Conservation (phyloP, 2,888 invertebrate species). For the Eustalomyia histrio region DNA sequence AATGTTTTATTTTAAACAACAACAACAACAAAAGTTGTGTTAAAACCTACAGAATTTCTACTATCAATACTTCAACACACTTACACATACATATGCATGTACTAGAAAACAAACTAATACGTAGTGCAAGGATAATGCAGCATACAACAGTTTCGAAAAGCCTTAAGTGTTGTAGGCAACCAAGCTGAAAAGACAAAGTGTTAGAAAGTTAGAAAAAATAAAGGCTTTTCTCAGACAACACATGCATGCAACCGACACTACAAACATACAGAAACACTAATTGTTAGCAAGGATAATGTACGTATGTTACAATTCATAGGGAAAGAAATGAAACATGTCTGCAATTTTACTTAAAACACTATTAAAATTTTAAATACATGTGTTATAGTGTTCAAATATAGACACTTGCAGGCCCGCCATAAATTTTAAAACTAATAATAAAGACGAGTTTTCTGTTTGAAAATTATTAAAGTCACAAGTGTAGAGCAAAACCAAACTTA, state of each 20-base stretch:
- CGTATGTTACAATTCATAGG: constrained; percentile 24
- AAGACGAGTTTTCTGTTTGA: no score
- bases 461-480: no score
- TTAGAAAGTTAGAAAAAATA: constrained; percentile 59
- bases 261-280: constrained; percentile 49
- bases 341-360: constrained; percentile 42
- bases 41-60: not conserved
- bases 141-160: constrained; percentile 13
- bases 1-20: constrained; percentile 21
- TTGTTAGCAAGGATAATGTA: constrained; percentile 40
- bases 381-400: not conserved
- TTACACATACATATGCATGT: constrained; percentile 28
- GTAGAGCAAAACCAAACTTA: no score
- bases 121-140: constrained; percentile 1
- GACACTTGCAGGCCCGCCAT: no score
- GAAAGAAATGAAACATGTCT: constrained; percentile 44
- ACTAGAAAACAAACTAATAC: not conserved
- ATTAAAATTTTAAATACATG: constrained; percentile 35
- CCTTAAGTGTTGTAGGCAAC: constrained; percentile 49
- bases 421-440: not conserved
- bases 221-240: constrained; percentile 36
- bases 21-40: not conserved
- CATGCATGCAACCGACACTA: constrained; percentile 19
- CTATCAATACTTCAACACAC: constrained; percentile 45
- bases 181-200: constrained; percentile 60